These are phyloP conservation scores for Euura saliciscinereae DNA, from an alignment of 1,140 invertebrate species.

Conservation along the genomic window DNA sequence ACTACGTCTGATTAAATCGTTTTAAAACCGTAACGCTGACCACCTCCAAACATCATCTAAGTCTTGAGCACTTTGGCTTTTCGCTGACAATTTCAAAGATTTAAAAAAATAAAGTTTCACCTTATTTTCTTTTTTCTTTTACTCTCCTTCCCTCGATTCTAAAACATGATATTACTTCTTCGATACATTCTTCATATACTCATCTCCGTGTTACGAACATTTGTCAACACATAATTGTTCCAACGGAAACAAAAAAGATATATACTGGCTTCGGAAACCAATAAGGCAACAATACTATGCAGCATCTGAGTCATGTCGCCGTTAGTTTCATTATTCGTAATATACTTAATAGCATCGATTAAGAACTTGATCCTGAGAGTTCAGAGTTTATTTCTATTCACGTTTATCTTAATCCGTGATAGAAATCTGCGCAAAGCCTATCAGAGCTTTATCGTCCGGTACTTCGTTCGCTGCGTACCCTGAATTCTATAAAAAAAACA, in stretches of 20 bases:
- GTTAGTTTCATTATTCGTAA: slow-evolving; percentile 11
- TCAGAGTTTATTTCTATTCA: slow-evolving; percentile 19
- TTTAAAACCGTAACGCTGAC: background rate
- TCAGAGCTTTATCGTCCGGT: slow-evolving; percentile 90
- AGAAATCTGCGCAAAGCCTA: slow-evolving; percentile 96
- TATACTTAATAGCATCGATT: slow-evolving; percentile 20
- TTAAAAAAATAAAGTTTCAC: background rate
- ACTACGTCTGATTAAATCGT: background rate
- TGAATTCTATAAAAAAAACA: slow-evolving; percentile 74
- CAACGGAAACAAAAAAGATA: background rate
- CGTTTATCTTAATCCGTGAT: slow-evolving; percentile 74
- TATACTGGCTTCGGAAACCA: background rate
- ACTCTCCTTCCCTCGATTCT: background rate
- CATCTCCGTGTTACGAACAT: background rate
- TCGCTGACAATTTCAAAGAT: background rate
- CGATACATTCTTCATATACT: background rate
- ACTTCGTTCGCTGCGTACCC: slow-evolving; percentile 81
- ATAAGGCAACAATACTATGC: slow-evolving; percentile 1
- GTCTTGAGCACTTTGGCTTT: background rate
- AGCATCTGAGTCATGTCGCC: slow-evolving; percentile 14
- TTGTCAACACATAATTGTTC: background rate
- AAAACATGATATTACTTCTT: background rate
- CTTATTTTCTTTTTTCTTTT: too few species aligned
- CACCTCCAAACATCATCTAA: background rate
- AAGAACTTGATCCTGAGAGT: slow-evolving; percentile 33